Evolutionary conservation across 1,140 invertebrate genomes (phyloP).

Genomic region (Drosophila mauritiana): DNA sequence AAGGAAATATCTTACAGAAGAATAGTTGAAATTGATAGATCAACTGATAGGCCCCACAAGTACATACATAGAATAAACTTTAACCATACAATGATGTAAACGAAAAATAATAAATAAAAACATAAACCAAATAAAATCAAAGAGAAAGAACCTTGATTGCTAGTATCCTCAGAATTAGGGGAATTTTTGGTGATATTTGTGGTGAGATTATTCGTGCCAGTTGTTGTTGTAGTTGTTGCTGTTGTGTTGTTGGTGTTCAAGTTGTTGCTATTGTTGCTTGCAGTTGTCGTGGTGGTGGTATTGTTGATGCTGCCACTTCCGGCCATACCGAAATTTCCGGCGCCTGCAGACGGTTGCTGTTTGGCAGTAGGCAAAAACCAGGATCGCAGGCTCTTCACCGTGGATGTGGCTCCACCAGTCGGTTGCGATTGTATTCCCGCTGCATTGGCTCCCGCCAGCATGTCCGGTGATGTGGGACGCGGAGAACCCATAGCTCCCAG

Average conservation of each 20-base stretch:
- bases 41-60: constrained; percentile 3
- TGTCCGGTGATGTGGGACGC: constrained; percentile 75
- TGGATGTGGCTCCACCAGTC: constrained; percentile 34
- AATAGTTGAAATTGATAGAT: background rate
- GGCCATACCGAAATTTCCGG: constrained; percentile 81
- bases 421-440: constrained; percentile 24
- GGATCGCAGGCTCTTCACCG: constrained; percentile 66
- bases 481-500: constrained; percentile 54
- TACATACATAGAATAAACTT: constrained; percentile 16
- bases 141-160: constrained; percentile 83
- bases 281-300: constrained; percentile 52
- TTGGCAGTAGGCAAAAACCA: constrained; percentile 64
- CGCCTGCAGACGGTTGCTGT: constrained; percentile 28
- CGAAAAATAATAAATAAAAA: constrained; percentile 35
- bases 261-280: constrained; percentile 53
- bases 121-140: constrained; percentile 58
- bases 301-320: constrained; percentile 48
- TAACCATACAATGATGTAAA: constrained; percentile 23
- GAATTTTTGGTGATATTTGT: constrained; percentile 81
- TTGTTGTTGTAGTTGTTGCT: constrained; percentile 34
- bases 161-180: constrained; percentile 81
- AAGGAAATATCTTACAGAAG: constrained; percentile 12
- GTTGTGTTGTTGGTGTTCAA: constrained; percentile 66
- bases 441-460: constrained; percentile 38
- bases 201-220: constrained; percentile 74